phyloP scores from a whole-genome alignment of 2,888 invertebrate species.

The Caenorhabditis angaria region DNA sequence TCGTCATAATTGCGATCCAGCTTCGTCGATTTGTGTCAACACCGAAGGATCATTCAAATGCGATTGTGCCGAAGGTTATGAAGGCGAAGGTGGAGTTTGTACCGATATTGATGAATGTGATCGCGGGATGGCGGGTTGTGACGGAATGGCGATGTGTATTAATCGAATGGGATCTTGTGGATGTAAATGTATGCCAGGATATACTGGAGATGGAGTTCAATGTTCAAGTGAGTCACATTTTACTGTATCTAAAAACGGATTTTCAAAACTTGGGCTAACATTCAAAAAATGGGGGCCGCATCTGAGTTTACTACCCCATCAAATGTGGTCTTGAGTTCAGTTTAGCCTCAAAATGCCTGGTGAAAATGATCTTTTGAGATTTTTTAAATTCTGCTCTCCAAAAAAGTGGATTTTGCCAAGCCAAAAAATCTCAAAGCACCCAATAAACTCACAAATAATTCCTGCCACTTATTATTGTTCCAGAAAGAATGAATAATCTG shows the following conservation, averaged over 20 bases:
- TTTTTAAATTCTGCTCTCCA: too few relatives aligned
- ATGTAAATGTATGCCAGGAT: slow-evolving; percentile 81
- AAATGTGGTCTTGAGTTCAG: too few relatives aligned
- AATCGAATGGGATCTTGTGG: slow-evolving; percentile 77
- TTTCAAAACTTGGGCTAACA: too few relatives aligned
- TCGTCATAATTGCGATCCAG: slow-evolving; percentile 64
- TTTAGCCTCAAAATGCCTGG: too few relatives aligned
- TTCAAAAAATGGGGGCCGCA: not conserved
- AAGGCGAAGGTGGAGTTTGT: slow-evolving; percentile 79
- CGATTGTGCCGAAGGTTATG: slow-evolving; percentile 86
- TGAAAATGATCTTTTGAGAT: too few relatives aligned
- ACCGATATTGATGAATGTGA: slow-evolving; percentile 61
- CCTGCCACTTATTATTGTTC: too few relatives aligned
- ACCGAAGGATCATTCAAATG: slow-evolving; percentile 88
- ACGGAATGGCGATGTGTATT: slow-evolving; percentile 60
- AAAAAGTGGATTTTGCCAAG: too few relatives aligned
- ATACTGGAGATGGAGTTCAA: slow-evolving; percentile 59
- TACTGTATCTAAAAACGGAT: too few relatives aligned
- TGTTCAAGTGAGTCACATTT: slow-evolving; percentile 40
- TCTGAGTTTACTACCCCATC: too few relatives aligned
- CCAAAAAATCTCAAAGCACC: too few relatives aligned
- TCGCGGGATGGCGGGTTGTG: slow-evolving; percentile 57
- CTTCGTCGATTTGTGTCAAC: slow-evolving; percentile 84
- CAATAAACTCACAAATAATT: too few relatives aligned
- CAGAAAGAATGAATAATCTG: too few relatives aligned